These are phyloP conservation scores for Catharus ustulatus DNA, from an alignment of 2,797 vertebrate species.

Conservation along the genomic window DNA sequence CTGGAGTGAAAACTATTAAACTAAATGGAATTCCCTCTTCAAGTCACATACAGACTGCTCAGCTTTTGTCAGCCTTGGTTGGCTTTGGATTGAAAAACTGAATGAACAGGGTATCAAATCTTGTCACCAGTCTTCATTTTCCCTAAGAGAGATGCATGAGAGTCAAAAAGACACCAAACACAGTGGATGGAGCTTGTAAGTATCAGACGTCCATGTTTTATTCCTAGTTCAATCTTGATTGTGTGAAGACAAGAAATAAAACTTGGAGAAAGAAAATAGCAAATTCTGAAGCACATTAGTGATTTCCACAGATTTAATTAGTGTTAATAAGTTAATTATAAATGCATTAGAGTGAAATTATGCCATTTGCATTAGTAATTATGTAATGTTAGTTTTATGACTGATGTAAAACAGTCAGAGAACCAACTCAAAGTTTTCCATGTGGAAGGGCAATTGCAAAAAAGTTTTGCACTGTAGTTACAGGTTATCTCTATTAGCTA, in stretches of 20 bases:
- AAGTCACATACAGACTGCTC: neutral
- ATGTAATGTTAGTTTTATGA: neutral
- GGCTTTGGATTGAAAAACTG: neutral
- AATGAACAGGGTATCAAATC: neutral
- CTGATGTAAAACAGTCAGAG: neutral
- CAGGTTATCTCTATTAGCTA: neutral
- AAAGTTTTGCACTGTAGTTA: neutral
- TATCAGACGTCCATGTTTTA: neutral
- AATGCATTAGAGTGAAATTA: neutral
- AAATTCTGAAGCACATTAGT: neutral
- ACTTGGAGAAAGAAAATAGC: neutral
- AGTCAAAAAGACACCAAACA: neutral
- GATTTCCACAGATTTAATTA: neutral
- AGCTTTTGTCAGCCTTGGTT: neutral
- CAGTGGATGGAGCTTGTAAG: neutral
- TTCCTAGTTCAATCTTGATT: neutral
- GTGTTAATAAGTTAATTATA: neutral
- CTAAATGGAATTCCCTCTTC: neutral
- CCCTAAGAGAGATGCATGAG: neutral
- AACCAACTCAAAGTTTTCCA: neutral
- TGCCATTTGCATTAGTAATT: neutral
- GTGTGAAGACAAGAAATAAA: neutral
- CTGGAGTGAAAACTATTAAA: neutral
- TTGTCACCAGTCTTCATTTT: neutral
- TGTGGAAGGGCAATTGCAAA: neutral